Conservation (phyloP, 2,888 invertebrate species). For the Podotricha telesiphe region DNA sequence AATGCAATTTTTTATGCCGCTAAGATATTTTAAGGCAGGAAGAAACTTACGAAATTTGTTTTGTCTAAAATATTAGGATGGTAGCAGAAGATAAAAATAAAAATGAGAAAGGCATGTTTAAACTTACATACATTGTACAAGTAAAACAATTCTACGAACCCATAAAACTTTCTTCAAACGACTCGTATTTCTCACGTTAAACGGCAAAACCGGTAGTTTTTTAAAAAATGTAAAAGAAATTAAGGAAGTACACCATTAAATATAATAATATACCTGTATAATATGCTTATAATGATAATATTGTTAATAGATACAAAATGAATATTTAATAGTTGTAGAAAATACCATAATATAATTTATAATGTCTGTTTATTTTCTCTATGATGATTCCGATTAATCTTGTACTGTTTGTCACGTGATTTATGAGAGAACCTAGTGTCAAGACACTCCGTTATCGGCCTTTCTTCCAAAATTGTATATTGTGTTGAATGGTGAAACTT, state of each 20-base stretch:
- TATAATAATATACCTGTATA: neutral
- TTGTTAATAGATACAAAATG: neutral
- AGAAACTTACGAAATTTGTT: too few species aligned
- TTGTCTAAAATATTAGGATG: too few species aligned
- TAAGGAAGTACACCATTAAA: slow-evolving; percentile 15
- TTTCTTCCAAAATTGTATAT: too few species aligned
- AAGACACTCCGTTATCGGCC: too few species aligned
- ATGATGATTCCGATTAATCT: neutral
- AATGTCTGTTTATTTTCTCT: neutral
- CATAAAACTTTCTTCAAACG: slow-evolving; percentile 18
- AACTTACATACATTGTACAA: neutral
- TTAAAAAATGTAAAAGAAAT: slow-evolving; percentile 21
- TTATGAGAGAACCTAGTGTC: too few species aligned
- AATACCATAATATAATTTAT: neutral
- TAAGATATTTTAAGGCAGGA: too few species aligned
- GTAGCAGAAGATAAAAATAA: neutral
- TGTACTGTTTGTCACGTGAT: too few species aligned
- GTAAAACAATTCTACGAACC: neutral
- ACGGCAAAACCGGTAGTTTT: slow-evolving; percentile 8
- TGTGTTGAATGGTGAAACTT: too few species aligned
- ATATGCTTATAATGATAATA: slow-evolving; percentile 7
- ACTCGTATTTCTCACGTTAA: neutral
- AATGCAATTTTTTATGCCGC: too few species aligned
- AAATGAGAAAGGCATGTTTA: neutral
- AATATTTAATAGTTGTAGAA: neutral